Evolutionary conservation across 2,888 invertebrate species (phyloP).

Genomic region (Cremastinae sp.): DNA sequence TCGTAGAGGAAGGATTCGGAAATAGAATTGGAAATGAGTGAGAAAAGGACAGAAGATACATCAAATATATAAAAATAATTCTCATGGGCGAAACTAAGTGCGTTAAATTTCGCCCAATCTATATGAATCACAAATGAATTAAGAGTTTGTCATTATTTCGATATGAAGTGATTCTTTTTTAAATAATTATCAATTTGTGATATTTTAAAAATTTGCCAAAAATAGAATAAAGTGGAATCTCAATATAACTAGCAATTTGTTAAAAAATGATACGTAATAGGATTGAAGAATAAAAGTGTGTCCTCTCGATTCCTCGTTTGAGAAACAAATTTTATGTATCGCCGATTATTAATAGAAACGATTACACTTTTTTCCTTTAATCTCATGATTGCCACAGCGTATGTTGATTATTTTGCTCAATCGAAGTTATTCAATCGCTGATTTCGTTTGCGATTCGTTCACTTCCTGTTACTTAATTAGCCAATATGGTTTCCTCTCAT

Average conservation of each 20-base stretch:
- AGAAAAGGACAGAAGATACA: constrained; percentile 8
- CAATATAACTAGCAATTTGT: too few relatives aligned
- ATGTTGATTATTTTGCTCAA: constrained; percentile 56
- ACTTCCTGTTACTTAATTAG: constrained; percentile 43
- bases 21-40: background rate
- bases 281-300: background rate
- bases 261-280: too few relatives aligned
- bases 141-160: too few relatives aligned
- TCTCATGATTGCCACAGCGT: constrained; percentile 16
- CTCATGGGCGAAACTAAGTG: constrained; percentile 75
- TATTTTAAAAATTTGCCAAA: too few relatives aligned
- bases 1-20: constrained; percentile 16
- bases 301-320: constrained; percentile 30
- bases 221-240: too few relatives aligned
- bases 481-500: constrained; percentile 40
- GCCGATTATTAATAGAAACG: constrained; percentile 2
- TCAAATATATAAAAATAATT: constrained; percentile 64
- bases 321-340: constrained; percentile 28
- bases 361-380: constrained; percentile 1
- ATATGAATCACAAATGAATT: too few relatives aligned
- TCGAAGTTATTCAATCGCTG: constrained; percentile 26
- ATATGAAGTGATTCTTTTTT: too few relatives aligned
- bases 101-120: constrained; percentile 58
- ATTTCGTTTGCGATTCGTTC: constrained; percentile 4
- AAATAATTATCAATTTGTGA: too few relatives aligned